phyloP scores from a whole-genome alignment of 2,113 vertebrate genomes.

The Candoia aspera region DNA sequence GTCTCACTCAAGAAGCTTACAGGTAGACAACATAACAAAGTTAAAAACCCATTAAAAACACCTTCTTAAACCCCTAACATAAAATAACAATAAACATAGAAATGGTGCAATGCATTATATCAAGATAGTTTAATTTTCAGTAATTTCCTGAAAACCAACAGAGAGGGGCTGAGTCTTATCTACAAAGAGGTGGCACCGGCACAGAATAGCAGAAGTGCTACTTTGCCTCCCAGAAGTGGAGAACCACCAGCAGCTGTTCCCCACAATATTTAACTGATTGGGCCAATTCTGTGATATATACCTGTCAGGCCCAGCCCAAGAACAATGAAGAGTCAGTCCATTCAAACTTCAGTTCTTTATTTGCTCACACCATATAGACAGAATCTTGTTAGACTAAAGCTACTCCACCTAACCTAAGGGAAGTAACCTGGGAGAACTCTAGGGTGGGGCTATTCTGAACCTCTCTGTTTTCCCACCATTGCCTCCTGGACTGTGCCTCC shows the following conservation, averaged over 20 bases:
- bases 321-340: too few relatives aligned
- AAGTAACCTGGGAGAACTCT: too few relatives aligned
- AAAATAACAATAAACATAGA: background rate
- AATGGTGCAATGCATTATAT: background rate
- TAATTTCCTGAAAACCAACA: background rate
- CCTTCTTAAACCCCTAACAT: background rate
- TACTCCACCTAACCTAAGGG: too few relatives aligned
- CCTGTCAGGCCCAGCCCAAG: too few relatives aligned
- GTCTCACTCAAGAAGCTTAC: background rate
- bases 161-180: background rate
- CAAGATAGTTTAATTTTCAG: background rate
- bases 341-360: too few relatives aligned
- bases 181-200: background rate
- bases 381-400: too few relatives aligned
- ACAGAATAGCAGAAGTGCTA: background rate
- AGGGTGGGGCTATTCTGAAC: too few relatives aligned
- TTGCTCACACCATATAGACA: too few relatives aligned
- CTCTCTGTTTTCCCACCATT: too few relatives aligned
- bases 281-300: background rate
- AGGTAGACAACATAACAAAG: background rate
- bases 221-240: background rate
- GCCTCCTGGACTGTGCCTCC: too few relatives aligned
- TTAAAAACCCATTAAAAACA: background rate
- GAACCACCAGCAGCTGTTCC: background rate
- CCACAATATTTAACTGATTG: background rate